Evolutionary conservation across 2,797 vertebrate genomes (phyloP), one percentile per base, ranked within the genome.

Genomic region (Florisuga fusca): DNA sequence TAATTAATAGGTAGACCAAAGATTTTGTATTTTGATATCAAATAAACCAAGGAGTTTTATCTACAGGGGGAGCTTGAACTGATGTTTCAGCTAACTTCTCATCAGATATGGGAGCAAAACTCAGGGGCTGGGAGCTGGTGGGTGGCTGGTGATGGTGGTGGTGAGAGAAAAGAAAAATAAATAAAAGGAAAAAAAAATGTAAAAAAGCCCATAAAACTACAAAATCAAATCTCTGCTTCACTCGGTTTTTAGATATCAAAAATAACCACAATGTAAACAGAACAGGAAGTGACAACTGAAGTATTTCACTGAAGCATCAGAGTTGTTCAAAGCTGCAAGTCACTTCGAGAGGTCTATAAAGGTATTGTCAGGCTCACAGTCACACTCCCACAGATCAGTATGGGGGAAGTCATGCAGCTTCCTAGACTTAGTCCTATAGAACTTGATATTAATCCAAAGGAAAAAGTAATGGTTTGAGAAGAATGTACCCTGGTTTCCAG

Each of bases 111-210:
- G 3, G 6, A 82, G 10, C 57, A 91, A 76, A 94, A 27, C 15
- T 45, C 0, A 0, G 8, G 1, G 1, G 45, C 9, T 20, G 1
- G 3, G 22, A 19, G 2, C 38, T 41, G 38, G 38, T 41, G 38
- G 38, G 38, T 41, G 38, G 38, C 38, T 41, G 38, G 38, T 41
- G 38, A 41, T 41, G 38, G 38, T 41, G 38, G 13, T 41, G 38
- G 38, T 41, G 38, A 41, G 38, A 41, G 38, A 41, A 41, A 41
- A 21, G 2, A 33, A 17, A 7, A 7, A 7, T 12, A 20, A 27
- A n/a, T n/a, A n/a, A 27, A 26, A 34, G 22, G 3, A 15, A 29
- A 20, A 17, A 19, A 20, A 17, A 19, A 4, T 13, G 6, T 67
- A 4, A 22, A 50, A 90, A 87, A 33, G 2, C 0, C 15, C 3